Conservation (phyloP, 1,140 invertebrate genomes). For the Colletes latitarsis region DNA sequence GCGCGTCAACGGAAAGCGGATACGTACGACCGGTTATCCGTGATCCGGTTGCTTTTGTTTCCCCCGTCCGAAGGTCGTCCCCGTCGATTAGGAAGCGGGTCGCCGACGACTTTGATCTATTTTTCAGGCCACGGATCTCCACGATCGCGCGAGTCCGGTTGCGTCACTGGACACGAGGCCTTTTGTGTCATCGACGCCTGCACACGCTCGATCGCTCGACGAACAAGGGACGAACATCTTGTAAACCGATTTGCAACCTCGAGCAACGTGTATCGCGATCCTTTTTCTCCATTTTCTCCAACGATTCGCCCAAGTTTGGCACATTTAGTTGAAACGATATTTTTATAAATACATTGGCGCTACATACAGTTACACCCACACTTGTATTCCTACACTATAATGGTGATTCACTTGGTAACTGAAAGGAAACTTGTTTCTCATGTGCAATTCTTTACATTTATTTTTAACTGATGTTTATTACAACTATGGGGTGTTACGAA, state of each 20-base stretch:
- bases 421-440: no score
- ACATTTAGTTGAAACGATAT: no score
- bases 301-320: no score
- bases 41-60: neutral
- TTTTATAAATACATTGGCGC: no score
- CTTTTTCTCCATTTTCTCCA: no score
- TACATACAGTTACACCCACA: no score
- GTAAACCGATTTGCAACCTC: slow-evolving; percentile 28
- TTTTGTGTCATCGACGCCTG: slow-evolving; percentile 42
- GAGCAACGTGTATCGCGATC: no score
- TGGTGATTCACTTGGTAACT: no score
- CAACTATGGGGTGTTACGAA: no score
- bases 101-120: slow-evolving; percentile 48
- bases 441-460: no score
- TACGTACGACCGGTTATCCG: slow-evolving; percentile 5
- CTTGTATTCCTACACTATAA: no score
- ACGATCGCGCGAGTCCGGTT: slow-evolving; percentile 38
- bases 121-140: slow-evolving; percentile 39
- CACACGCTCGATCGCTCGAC: slow-evolving; percentile 40
- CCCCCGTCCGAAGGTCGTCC: slow-evolving; percentile 47
- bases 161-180: slow-evolving; percentile 17
- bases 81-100: slow-evolving; percentile 48
- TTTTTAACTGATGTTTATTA: no score
- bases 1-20: slow-evolving; percentile 21
- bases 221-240: neutral